Evolutionary conservation across 2,888 invertebrate species (phyloP).

Genomic region (Drosophila affinis): DNA sequence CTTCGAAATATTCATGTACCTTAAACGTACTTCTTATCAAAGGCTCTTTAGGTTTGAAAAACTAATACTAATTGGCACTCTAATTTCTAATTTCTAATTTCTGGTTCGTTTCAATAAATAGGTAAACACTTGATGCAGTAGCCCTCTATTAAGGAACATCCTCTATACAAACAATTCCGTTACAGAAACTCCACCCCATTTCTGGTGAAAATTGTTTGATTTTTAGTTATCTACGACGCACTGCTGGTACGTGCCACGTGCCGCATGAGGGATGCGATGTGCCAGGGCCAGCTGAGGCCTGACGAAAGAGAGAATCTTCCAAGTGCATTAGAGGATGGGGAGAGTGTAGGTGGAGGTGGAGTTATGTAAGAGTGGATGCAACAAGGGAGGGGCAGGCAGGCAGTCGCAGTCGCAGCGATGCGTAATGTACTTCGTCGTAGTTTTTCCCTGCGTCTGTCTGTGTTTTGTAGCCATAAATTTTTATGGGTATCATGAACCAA

Average conservation of each 20-base stretch:
- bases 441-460: slow-evolving; percentile 32
- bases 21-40: neutral
- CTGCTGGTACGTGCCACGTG: slow-evolving; percentile 42
- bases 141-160: slow-evolving; percentile 17
- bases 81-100: slow-evolving; percentile 38
- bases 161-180: neutral
- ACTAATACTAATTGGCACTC: neutral
- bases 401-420: slow-evolving; percentile 17
- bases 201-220: slow-evolving; percentile 26
- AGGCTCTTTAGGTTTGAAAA: neutral
- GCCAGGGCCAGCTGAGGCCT: neutral
- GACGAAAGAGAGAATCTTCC: slow-evolving; percentile 2
- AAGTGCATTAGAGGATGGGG: slow-evolving; percentile 20
- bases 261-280: slow-evolving; percentile 4
- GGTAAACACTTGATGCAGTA: slow-evolving; percentile 29
- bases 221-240: slow-evolving; percentile 23
- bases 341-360: neutral
- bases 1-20: too few relatives aligned
- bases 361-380: slow-evolving; percentile 33
- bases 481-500: slow-evolving; percentile 45
- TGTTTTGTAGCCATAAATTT: slow-evolving; percentile 48
- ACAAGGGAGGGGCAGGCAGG: neutral
- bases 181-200: neutral
- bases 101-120: slow-evolving; percentile 2
- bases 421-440: slow-evolving; percentile 34